A percentile compares a stretch with the other conserved stretches of the same genome.
phyloP scores from a whole-genome alignment of 2,888 invertebrate genomes.

The Apotomis betuletana region DNA sequence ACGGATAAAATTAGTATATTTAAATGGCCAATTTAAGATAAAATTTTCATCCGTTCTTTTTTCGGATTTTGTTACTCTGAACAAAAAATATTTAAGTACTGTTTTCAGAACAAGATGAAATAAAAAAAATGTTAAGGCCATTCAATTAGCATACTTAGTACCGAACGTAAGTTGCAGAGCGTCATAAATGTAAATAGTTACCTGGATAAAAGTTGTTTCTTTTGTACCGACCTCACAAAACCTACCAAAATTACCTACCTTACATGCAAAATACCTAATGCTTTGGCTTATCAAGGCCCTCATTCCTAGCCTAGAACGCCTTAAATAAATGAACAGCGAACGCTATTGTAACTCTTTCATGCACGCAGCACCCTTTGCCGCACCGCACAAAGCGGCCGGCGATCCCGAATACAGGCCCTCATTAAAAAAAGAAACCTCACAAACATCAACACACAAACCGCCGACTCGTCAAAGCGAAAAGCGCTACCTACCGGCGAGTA shows the following conservation, averaged over 20 bases:
- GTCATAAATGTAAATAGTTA: no score
- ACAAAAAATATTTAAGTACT: no score
- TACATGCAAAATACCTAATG: constrained; percentile 25
- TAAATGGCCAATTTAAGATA: no score
- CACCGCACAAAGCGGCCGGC: constrained; percentile 65
- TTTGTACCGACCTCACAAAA: neutral
- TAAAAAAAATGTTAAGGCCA: no score
- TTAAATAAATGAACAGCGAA: constrained; percentile 73
- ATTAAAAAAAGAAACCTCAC: constrained; percentile 79
- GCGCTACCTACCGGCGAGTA: constrained; percentile 79
- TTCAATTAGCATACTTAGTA: no score
- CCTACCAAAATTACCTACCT: neutral
- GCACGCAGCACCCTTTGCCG: constrained; percentile 66
- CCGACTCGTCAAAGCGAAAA: constrained; percentile 72
- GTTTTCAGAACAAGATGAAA: no score
- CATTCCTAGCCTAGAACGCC: constrained; percentile 55
- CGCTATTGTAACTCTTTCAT: constrained; percentile 72
- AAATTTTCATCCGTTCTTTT: no score
- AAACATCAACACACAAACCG: constrained; percentile 61
- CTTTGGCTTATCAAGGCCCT: constrained; percentile 42
- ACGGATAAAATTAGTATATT: no score
- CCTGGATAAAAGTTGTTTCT: neutral
- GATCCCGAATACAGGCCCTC: constrained; percentile 77
- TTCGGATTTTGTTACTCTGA: no score
- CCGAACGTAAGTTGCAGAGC: no score